Base-by-base conservation (phyloP, 2,113 vertebrate species). In the Columbina picui region DNA sequence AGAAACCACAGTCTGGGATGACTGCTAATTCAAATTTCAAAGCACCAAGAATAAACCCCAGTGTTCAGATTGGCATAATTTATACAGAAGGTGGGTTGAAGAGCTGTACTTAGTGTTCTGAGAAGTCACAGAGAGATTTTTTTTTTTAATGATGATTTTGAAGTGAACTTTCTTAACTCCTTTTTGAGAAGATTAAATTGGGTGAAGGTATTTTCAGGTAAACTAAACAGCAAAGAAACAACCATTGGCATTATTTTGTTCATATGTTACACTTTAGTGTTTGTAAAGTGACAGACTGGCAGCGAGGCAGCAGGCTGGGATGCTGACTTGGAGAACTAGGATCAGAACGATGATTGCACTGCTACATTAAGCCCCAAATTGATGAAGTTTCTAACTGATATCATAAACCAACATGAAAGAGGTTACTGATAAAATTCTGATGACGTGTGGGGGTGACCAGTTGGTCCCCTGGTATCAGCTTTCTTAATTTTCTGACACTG, bases 11-110 rank as follows among this genome's bases (percentile, higher is more conserved):
- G 96, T 87, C 94, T 86, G 86, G 71, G 38, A 45, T 6, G 69
- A 87, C 64, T 92, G 87, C 12, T 90, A 89, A 95, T 95, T 95
- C 86, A 57, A 83, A 93, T 95, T 96, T 88, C 80, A 97, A 91
- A 94, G 73, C 71, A 83, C 80, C 20, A 30, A 89, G 93, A 95
- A 94, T 84, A 97, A 94, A 94, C 36, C 34, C 10, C 7, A 59
- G 71, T 11, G 64, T 75, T 94, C 80, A 93, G 60, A 91, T 86
- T 22, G 93, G 53, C 74, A 38, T 94, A 55, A 95, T 94, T 96
- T 91, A 94, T 96, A 93, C 87, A 79, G 82, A 50, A 90, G 75
- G 96, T 93, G 87, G 95, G 90, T 6, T 96, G 92, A 73, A 85
- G 80, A 87, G 52, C 75, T 88, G 68, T 71, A 76, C 84, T 90